Evolutionary conservation across 2,888 invertebrate species (phyloP).

Genomic region (Esperia sulphurella): DNA sequence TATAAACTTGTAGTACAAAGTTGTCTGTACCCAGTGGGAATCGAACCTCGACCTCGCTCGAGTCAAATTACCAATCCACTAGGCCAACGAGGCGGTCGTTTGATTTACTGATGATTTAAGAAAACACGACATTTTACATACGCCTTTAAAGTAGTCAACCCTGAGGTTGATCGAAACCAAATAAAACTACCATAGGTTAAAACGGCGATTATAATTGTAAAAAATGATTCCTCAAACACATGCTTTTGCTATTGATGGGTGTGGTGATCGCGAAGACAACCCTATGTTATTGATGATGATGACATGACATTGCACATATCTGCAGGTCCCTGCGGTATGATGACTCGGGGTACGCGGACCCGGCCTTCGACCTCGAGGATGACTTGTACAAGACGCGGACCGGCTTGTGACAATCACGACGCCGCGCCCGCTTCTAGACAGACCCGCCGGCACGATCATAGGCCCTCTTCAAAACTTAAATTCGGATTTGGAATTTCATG

Average conservation of each 20-base stretch:
- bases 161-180: neutral
- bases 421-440: conserved; percentile 63
- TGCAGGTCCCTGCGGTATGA: conserved; percentile 81
- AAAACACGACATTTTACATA: no score
- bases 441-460: no score
- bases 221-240: neutral
- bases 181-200: neutral
- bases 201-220: neutral
- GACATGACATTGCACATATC: neutral
- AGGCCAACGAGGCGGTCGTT: no score
- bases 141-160: no score
- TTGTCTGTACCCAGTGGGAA: no score
- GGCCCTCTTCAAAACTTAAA: no score
- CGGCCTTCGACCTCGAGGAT: conserved; percentile 83
- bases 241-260: neutral
- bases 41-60: no score
- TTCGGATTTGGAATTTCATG: no score
- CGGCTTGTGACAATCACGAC: conserved; percentile 74
- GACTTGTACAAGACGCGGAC: conserved; percentile 83
- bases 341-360: conserved; percentile 86
- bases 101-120: no score
- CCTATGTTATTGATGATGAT: neutral
- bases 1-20: no score
- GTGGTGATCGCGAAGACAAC: neutral
- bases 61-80: no score